A percentile compares a stretch with the other conserved stretches of the same genome.
Evolutionary conservation across 1,140 invertebrate species (phyloP).

Genomic region (Melitaea cinxia): DNA sequence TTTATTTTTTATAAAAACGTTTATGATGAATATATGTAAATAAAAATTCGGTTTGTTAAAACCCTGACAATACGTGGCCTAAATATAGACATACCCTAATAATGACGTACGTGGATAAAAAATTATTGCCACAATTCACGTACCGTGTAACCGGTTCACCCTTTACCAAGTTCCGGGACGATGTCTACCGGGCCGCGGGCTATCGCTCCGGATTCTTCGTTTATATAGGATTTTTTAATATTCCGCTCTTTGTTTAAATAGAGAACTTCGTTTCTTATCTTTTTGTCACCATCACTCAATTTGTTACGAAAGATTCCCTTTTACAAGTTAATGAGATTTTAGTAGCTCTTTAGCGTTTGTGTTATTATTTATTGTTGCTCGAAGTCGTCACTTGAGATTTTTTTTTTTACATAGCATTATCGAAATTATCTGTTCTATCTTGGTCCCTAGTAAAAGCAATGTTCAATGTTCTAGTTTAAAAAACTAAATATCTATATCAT

Average conservation of each 20-base stretch:
- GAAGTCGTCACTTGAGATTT: too few relatives aligned
- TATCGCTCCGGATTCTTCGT: conserved; percentile 31
- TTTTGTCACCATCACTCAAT: conserved; percentile 29
- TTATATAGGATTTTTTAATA: conserved; percentile 42
- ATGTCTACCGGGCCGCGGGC: conserved; percentile 33
- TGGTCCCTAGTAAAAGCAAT: too few relatives aligned
- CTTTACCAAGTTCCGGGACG: conserved; percentile 20
- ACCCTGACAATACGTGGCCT: too few relatives aligned
- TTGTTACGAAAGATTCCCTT: conserved; percentile 15
- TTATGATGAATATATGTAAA: too few relatives aligned
- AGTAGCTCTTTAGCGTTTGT: neutral
- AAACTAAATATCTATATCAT: too few relatives aligned
- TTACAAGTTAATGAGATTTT: conserved; percentile 10
- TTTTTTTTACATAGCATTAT: too few relatives aligned
- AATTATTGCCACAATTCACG: neutral
- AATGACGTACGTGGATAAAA: too few relatives aligned
- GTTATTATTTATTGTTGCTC: neutral
- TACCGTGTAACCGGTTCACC: neutral
- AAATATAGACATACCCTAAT: too few relatives aligned
- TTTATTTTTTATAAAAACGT: too few relatives aligned
- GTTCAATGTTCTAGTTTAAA: too few relatives aligned
- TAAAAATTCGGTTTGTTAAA: too few relatives aligned
- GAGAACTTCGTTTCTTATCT: conserved; percentile 20
- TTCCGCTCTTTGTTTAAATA: conserved; percentile 32
- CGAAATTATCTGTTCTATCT: too few relatives aligned